phyloP scores from a whole-genome alignment of 2,888 invertebrate species.

The Tetragonisca angustula region DNA sequence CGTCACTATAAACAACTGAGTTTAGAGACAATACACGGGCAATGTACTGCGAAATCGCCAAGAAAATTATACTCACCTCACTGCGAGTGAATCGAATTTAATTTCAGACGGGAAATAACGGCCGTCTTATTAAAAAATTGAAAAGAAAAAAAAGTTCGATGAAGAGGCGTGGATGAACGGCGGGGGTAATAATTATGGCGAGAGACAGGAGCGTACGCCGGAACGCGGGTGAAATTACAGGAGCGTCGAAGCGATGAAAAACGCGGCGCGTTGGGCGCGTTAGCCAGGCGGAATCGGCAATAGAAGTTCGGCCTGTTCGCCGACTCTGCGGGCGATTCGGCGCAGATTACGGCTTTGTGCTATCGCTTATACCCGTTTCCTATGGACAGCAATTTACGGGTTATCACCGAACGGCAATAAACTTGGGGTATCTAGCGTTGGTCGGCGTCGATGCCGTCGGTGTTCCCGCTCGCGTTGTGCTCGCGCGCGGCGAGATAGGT shows the following conservation, averaged over 20 bases:
- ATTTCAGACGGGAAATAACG: too few relatives aligned
- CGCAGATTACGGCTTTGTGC: slow-evolving; percentile 68
- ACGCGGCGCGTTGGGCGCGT: slow-evolving; percentile 14
- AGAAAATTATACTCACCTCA: too few relatives aligned
- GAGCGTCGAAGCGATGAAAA: slow-evolving; percentile 38
- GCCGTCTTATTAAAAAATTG: background rate
- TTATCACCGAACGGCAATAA: slow-evolving; percentile 73
- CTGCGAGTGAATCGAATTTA: too few relatives aligned
- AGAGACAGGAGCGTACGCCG: slow-evolving; percentile 27
- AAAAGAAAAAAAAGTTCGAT: background rate
- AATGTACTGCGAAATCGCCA: too few relatives aligned
- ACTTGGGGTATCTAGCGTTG: slow-evolving; percentile 68
- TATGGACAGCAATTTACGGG: slow-evolving; percentile 71
- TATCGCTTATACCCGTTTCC: slow-evolving; percentile 66
- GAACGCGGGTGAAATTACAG: slow-evolving; percentile 37
- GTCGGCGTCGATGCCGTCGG: slow-evolving; percentile 59
- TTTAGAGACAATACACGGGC: too few relatives aligned
- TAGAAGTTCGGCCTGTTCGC: slow-evolving; percentile 48
- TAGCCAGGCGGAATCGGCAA: slow-evolving; percentile 49
- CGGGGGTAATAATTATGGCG: slow-evolving; percentile 48
- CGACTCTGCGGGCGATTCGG: slow-evolving; percentile 65
- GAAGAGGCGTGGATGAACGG: background rate
- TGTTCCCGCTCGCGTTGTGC: slow-evolving; percentile 58
- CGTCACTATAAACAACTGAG: too few relatives aligned
- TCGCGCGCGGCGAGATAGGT: slow-evolving; percentile 62